Conservation (phyloP, 2,113 vertebrate species). For the Chauna torquata region DNA sequence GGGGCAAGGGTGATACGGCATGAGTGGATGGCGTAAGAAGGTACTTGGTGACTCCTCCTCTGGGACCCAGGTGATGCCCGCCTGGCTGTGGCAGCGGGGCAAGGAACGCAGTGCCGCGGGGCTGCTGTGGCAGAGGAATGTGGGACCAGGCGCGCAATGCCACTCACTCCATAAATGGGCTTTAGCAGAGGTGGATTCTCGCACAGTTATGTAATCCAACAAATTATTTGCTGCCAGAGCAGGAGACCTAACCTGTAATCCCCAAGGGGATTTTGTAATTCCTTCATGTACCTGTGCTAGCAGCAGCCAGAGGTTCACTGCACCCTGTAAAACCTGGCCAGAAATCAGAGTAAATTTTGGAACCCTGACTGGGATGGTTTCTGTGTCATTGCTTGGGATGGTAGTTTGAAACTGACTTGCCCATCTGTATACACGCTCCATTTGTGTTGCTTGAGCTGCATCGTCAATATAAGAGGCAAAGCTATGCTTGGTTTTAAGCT, state of each 20-base stretch:
- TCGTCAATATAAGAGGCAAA: background rate
- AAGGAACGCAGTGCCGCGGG: rapidly evolving
- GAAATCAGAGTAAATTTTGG: background rate
- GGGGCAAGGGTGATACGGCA: rapidly evolving
- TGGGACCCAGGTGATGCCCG: background rate
- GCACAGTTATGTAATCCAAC: background rate
- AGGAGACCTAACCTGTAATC: background rate
- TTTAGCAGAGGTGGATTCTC: background rate
- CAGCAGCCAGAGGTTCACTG: background rate
- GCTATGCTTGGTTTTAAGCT: rapidly evolving
- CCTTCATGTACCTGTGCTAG: background rate
- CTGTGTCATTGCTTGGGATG: background rate
- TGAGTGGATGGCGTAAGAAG: background rate
- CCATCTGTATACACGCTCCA: rapidly evolving
- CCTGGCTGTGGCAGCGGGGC: background rate
- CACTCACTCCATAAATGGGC: background rate
- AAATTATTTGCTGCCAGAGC: background rate
- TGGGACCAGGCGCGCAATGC: background rate
- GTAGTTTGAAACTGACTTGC: background rate
- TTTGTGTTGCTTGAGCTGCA: background rate
- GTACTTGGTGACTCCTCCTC: background rate
- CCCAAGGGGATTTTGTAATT: background rate
- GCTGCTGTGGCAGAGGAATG: background rate
- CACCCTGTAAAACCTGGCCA: background rate
- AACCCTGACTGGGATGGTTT: rapidly evolving